Evolutionary conservation across 2,888 invertebrate genomes (phyloP), one percentile per base, ranked within the genome.

Genomic region (Oegoconia quadripuncta): DNA sequence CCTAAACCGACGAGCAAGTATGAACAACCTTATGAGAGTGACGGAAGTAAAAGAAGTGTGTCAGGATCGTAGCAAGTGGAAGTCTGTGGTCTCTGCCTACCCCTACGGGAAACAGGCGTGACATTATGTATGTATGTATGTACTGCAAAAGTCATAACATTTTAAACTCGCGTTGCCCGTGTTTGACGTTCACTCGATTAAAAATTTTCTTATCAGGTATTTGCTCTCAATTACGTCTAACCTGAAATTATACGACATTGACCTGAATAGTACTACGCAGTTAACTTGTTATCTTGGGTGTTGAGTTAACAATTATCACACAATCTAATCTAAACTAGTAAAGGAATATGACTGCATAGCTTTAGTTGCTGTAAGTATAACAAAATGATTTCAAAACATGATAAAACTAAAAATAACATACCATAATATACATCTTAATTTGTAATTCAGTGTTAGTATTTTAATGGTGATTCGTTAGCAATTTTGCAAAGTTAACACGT

Each of bases 291-390:
- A 36, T 29, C 27, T 14, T 23, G 20, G n/a, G 15, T 9, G 2
- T 36, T 36, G n/a, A n/a, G 16, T 30, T 35, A 28, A 13, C 31
- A 14, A 32, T 27, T 14, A 11, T n/a, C 17, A 38, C 27, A 38
- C 33, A 38, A 32, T 17, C 6, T 30, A 28, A 35, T 23, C 36
- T 27, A 23, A 7, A 12, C 41, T 42, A 39, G 42, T 42, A 43
- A 43, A 39, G 42, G 42, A 43, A 43, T 43, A 43, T 43, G 42
- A 43, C 27, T 28, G 32, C 34, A 28, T 14, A 12, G 42, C 39
- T 28, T 42, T 34, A 41, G 40, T 40, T 26, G 14, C 25, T 6
- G 13, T 4, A 22, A n/a, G 27, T 7, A 13, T 27, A 13, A 27
- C 8, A 13, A 8, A 27, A 13, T 27, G 22, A 27, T 13, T 27